Base-by-base conservation (phyloP, 2,888 invertebrate genomes). In the Morpho deidamia region DNA sequence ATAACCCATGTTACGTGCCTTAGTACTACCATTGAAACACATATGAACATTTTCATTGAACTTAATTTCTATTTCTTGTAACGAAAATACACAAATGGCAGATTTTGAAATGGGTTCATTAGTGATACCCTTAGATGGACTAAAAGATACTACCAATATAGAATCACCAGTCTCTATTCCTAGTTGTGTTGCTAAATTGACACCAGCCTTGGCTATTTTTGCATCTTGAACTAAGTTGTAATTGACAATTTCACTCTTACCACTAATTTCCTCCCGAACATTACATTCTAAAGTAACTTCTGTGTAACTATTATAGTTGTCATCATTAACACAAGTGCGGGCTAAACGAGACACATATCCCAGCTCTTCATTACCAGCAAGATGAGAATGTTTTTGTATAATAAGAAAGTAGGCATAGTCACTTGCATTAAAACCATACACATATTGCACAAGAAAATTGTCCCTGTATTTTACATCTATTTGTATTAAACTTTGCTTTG, bases 41-140 rank as follows among this genome's bases (percentile, higher is more conserved):
- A 97, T 95, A 78, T 98, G 97, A 68, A 99, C 97, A 87, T 99
- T 99, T 81, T 97, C 96, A 75, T 96, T 96, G 82, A 99, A 99
- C 79, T 96, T 96, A 64, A 94, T 94, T 78, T 97, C 96, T 68
- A 99, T 96, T 63, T 96, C 95, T 69, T 95, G 93, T 61, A 99
- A 90, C 56, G 97, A 96, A 84, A 95, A 99, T 44, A 98, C 93
- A 87, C 99, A 99, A 68, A 99, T 90, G 0, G 98, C 99, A 2
- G 99, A 97, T 63, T 95, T 94, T 33, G 93, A 78, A 71, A 93
- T 92, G 1, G 96, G 95, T 68, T 96, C 95, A 85, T 95, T 95
- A 54, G 94, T 93, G 67, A 98, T 97, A 63, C 96, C 95, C 74
- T 93, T 94, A 14, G 97, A 95, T n/a, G 96, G 96, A 55, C 97